phyloP scores from a whole-genome alignment of 2,888 invertebrate genomes.

The Hirudinaria manillensis region DNA sequence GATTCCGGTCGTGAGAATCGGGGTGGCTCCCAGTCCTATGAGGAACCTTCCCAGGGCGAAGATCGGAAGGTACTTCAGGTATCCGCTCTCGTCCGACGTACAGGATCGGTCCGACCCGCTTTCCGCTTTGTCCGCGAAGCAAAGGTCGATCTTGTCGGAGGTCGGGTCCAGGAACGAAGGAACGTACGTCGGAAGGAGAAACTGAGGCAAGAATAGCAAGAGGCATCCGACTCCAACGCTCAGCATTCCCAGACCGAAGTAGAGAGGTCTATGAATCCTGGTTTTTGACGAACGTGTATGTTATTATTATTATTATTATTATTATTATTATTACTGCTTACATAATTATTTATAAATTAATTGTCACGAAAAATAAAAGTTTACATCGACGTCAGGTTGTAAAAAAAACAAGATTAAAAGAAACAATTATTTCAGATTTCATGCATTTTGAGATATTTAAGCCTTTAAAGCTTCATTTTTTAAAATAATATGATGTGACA shows the following conservation, averaged over 20 bases:
- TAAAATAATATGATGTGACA: no score
- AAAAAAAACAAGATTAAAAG: neutral
- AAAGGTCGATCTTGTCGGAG: conserved; percentile 10
- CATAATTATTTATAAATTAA: neutral
- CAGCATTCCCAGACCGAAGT: conserved; percentile 35
- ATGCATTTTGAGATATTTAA: neutral
- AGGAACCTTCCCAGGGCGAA: conserved; percentile 39
- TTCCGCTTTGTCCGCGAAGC: neutral
- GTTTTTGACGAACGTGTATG: neutral
- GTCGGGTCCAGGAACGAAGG: conserved; percentile 18
- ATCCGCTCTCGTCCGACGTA: neutral
- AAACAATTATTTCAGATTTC: neutral
- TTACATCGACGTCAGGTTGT: neutral
- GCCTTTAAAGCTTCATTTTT: no score
- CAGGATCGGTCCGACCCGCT: neutral
- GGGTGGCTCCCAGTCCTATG: conserved; percentile 38
- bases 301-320: neutral
- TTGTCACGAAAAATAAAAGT: neutral
- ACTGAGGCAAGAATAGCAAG: conserved; percentile 38
- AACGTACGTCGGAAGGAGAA: conserved; percentile 35
- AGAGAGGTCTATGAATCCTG: conserved; percentile 35
- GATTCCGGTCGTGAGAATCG: conserved; percentile 39
- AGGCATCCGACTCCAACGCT: conserved; percentile 33
- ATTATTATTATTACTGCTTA: neutral
- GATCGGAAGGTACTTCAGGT: conserved; percentile 35